A percentile compares a stretch with the other conserved stretches of the same genome.
phyloP scores from a whole-genome alignment of 2,113 vertebrate genomes.

The Anoura caudifer region DNA sequence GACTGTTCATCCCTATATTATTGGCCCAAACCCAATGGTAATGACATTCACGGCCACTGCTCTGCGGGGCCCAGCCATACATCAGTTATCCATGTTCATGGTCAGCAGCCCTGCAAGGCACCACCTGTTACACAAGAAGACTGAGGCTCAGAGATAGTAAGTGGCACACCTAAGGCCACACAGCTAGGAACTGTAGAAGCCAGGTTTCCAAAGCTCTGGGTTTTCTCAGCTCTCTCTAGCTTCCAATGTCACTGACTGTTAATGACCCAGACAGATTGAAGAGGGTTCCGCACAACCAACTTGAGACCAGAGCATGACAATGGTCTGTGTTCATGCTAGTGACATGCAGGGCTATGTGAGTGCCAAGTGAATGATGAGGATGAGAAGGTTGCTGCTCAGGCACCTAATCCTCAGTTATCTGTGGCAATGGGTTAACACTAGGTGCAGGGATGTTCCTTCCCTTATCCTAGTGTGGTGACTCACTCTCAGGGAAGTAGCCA shows the following conservation, averaged over 20 bases:
- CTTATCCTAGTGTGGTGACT: not conserved
- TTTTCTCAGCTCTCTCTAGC: not conserved
- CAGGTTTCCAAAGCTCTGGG: not conserved
- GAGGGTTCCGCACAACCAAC: not conserved
- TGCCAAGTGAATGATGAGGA: no score
- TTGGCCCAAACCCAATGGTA: not conserved
- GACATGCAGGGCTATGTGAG: rapidly evolving
- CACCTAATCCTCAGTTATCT: rapidly evolving
- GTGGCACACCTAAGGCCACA: not conserved
- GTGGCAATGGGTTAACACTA: not conserved
- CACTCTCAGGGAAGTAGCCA: not conserved
- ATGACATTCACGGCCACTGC: not conserved
- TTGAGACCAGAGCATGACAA: rapidly evolving
- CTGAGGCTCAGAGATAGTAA: not conserved
- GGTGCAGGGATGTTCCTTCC: not conserved
- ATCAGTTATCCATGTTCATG: rapidly evolving
- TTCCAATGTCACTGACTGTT: not conserved
- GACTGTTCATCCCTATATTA: not conserved
- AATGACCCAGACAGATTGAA: rapidly evolving
- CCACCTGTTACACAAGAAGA: not conserved
- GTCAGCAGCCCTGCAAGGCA: not conserved
- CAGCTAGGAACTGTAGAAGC: not conserved
- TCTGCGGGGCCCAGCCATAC: not conserved
- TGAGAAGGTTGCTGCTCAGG: rapidly evolving
- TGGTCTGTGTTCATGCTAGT: not conserved